These are phyloP conservation scores for Acanthisitta chloris DNA, from an alignment of 2,113 vertebrate species.

Conservation along the genomic window DNA sequence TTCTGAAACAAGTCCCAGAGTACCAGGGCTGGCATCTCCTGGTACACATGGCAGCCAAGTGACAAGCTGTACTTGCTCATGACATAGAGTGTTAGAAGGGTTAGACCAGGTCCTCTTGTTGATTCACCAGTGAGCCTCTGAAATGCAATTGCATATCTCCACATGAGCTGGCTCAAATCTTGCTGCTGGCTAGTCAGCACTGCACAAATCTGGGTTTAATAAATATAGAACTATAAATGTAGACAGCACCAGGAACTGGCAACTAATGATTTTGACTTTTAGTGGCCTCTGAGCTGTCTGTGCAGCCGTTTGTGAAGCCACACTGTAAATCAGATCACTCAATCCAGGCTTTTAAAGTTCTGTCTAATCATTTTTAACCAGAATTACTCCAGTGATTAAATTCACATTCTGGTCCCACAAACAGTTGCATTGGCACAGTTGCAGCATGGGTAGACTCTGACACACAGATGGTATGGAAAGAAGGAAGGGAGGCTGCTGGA, in stretches of 20 bases:
- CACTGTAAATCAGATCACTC: neutral
- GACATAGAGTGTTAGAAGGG: neutral
- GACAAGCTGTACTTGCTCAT: neutral
- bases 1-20: neutral
- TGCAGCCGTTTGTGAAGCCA: neutral
- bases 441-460: neutral
- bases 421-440: neutral
- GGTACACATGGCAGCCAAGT: neutral
- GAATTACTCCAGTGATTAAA: neutral
- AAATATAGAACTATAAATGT: constrained; percentile 7
- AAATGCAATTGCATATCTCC: neutral
- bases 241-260: neutral
- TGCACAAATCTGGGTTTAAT: constrained; percentile 29
- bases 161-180: neutral
- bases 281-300: neutral
- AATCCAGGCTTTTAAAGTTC: neutral
- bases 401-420: neutral
- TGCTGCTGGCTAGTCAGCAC: neutral
- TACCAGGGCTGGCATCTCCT: neutral
- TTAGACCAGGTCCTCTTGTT: neutral
- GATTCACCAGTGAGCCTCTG: neutral
- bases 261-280: neutral
- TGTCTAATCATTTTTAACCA: neutral
- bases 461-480: neutral
- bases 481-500: neutral